A percentile compares a stretch with the other conserved stretches of the same genome.
These are phyloP conservation scores for Heliconius hewitsoni DNA, from an alignment of 1,140 invertebrate species.

Conservation along the genomic window DNA sequence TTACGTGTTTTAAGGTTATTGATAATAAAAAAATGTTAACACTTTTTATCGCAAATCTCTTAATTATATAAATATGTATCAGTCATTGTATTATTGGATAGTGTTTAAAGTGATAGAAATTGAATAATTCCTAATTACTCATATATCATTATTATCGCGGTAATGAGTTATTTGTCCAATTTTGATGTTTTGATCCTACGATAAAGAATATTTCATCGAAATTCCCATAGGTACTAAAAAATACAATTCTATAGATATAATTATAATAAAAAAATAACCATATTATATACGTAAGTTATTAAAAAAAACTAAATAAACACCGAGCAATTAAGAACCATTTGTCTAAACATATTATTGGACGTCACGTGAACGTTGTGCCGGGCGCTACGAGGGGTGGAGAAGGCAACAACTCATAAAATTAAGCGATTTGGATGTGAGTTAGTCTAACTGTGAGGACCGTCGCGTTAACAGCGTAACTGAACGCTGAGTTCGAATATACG, in stretches of 20 bases:
- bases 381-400: slow-evolving; percentile 73
- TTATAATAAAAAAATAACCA: too few species aligned
- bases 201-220: neutral
- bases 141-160: slow-evolving; percentile 18
- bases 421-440: slow-evolving; percentile 82
- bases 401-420: slow-evolving; percentile 83
- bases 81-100: neutral
- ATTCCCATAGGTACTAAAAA: too few species aligned
- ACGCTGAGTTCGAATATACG: neutral
- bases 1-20: too few species aligned
- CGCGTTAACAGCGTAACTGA: slow-evolving; percentile 64
- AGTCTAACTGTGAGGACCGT: slow-evolving; percentile 79
- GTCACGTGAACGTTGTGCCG: slow-evolving; percentile 58
- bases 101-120: slow-evolving; percentile 18
- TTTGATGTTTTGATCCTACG: slow-evolving; percentile 22
- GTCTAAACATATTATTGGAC: slow-evolving; percentile 28
- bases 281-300: neutral
- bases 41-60: neutral
- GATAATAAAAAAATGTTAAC: too few species aligned
- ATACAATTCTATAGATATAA: too few species aligned
- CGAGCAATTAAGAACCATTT: slow-evolving; percentile 9
- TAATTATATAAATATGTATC: neutral
- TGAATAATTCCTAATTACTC: slow-evolving; percentile 27
- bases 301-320: neutral
- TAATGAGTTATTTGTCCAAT: slow-evolving; percentile 23